phyloP scores from a whole-genome alignment of 1,140 invertebrate species.

The Drosophila melanica region DNA sequence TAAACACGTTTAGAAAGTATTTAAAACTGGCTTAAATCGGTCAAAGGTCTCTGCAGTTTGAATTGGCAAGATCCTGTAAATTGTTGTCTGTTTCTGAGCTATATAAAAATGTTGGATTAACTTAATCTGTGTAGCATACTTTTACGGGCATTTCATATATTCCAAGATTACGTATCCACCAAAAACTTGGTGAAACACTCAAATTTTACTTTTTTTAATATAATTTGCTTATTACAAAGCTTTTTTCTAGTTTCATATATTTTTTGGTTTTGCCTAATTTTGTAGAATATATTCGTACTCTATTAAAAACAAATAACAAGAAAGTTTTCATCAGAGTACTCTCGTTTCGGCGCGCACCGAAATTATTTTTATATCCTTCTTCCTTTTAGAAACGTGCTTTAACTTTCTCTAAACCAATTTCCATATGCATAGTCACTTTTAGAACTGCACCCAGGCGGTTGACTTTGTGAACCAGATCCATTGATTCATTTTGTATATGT shows the following conservation, averaged over 20 bases:
- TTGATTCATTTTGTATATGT: conserved; percentile 24
- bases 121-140: background rate
- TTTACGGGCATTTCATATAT: background rate
- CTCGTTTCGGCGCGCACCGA: conserved; percentile 22
- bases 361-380: conserved; percentile 19
- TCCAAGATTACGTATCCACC: background rate
- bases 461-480: conserved; percentile 24
- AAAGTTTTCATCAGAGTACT: conserved; percentile 14
- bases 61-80: background rate
- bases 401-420: conserved; percentile 30
- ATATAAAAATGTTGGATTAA: background rate
- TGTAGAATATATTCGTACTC: conserved; percentile 9
- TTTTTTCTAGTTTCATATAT: conserved; percentile 48
- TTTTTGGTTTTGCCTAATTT: conserved; percentile 26
- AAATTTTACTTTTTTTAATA: conserved; percentile 5
- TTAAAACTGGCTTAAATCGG: too few species aligned
- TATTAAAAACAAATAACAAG: background rate
- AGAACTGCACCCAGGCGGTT: conserved; percentile 42
- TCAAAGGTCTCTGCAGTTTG: background rate
- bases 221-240: conserved; percentile 54
- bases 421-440: conserved; percentile 21
- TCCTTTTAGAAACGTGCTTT: conserved; percentile 20
- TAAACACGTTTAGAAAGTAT: too few species aligned
- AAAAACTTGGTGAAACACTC: background rate
- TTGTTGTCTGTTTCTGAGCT: background rate